Base-by-base conservation (phyloP, 2,797 vertebrate species). In the Threskiornis aethiopicus region DNA sequence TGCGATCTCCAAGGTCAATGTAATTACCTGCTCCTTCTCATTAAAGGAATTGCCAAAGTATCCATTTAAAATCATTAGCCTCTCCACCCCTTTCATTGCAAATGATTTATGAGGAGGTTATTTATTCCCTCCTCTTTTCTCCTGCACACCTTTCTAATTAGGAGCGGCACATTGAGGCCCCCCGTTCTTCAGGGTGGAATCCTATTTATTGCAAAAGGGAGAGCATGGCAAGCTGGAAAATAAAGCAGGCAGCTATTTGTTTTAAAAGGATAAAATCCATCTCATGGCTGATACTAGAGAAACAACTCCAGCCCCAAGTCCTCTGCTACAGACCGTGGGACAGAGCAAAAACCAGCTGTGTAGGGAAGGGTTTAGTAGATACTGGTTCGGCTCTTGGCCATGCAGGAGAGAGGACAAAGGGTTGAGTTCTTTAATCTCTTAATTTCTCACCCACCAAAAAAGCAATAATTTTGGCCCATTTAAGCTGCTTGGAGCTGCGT, bases 11-110 rank as follows among this genome's bases (percentile, higher is more conserved):
- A 90, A 93, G 81, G 91, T 95, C 90, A 80, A 24, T 0, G 0
- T 71, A 93, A 94, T 96, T 97, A 94, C 49, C 55, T 87, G 31
- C 26, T 89, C 20, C 64, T 93, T 93, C 55, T 92, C 78, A 89
- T 95, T 96, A 97, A 89, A 90, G 35, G 16, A 85, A 80, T 77
- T 75, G 86, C 78, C 47, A 84, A 85, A 90, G 16, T 91, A 87
- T 65, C 82, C 16, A 86, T 91, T 84, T 75, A 54, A 94, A 95
- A 67, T 61, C 11, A 9, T 87, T 93, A 64, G 14, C 37, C 64
- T 92, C 26, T 16, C 80, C 10, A 2, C 67, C 52, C 55, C 59
- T 90, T 89, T 64, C 55, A 73, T 78, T 92, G 73, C 33, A 55
- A 83, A 78, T 92, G 71, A 89, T 96, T 94, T 77, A 77, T 77